Evolutionary conservation across 2,797 vertebrate species (phyloP).

Genomic region (Lutjanus argentimaculatus): DNA sequence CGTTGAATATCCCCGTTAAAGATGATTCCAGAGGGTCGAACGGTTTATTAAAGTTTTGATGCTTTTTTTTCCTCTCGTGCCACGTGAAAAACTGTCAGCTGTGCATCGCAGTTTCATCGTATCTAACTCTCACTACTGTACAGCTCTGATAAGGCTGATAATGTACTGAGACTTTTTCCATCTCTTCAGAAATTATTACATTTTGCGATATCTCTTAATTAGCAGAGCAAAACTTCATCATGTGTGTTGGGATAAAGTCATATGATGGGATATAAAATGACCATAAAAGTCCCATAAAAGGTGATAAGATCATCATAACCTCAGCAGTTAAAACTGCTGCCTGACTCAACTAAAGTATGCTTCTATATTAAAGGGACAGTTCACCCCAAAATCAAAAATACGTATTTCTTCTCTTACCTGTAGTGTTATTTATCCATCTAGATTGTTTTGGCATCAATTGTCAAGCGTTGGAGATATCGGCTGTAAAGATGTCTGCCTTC

Average conservation of each 20-base stretch:
- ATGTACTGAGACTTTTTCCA: background rate
- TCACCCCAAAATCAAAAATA: no score
- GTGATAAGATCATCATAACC: background rate
- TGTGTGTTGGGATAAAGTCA: conserved; percentile 36
- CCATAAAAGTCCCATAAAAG: background rate
- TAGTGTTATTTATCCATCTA: no score
- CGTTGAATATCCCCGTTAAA: background rate
- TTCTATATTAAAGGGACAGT: no score
- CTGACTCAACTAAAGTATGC: background rate
- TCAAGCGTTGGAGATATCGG: no score
- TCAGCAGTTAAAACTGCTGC: background rate
- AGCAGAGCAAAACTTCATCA: background rate
- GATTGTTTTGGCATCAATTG: no score
- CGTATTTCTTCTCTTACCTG: no score
- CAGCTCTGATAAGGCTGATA: background rate
- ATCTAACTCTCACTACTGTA: background rate
- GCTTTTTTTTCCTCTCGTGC: conserved; percentile 19
- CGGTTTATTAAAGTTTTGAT: conserved; percentile 11
- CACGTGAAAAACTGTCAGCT: conserved; percentile 55
- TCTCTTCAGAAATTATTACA: background rate
- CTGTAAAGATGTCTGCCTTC: no score
- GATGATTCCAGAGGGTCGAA: background rate
- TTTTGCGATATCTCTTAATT: background rate
- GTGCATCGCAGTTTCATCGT: background rate
- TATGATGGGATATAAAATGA: conserved; percentile 13